Base-by-base conservation (phyloP, 2,797 vertebrate genomes). In the Enteromius unitaeniatus region DNA sequence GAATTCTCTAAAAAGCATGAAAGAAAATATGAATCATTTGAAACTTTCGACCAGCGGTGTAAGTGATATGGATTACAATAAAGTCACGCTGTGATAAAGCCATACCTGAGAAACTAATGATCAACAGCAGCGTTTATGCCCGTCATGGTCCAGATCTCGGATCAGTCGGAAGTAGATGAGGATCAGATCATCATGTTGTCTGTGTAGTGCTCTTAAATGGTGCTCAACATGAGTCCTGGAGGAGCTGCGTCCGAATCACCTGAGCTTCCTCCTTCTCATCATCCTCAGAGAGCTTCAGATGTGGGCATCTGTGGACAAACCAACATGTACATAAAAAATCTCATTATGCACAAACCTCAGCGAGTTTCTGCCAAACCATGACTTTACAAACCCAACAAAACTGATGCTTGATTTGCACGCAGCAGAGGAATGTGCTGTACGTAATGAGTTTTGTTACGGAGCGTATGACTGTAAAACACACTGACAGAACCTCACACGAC, bases 401-500 rank as follows among this genome's bases (percentile, higher is more conserved):
- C 49, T n/a, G 9, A 69, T 15, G 23, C 1, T 19, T 7, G 13
- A 72, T 47, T 45, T 28, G 40, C n/a, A n/a, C 26, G 31, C 4
- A 73, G 45, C 11, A 64, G 42, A 34, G 45, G 37, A 68, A 75
- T 58, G 53, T 1, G 6, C 73, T 58, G 73, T 14, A 23, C 51
- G 37, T 76, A 58, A 76, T 58, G 31, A 26, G 51, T 17, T 58
- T 23, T 10, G 73, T 40, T 37, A 51, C 47, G 26, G 47, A 14
- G 26, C 26, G 47, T 51, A 37, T 75, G 51, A 76, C 31, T 65
- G 47, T 65, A 53, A 75, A 75, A 23, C 15, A 40, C 51, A 87
- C 19, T 89, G 88, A 91, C 90, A 91, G 89, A 86, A 80, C 85
- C 82, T 87, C 88, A 90, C 88, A 86, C 83, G 85, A 87, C 81